Conservation (phyloP, 2,888 invertebrate species). For the Meiosimyza platycephala region DNA sequence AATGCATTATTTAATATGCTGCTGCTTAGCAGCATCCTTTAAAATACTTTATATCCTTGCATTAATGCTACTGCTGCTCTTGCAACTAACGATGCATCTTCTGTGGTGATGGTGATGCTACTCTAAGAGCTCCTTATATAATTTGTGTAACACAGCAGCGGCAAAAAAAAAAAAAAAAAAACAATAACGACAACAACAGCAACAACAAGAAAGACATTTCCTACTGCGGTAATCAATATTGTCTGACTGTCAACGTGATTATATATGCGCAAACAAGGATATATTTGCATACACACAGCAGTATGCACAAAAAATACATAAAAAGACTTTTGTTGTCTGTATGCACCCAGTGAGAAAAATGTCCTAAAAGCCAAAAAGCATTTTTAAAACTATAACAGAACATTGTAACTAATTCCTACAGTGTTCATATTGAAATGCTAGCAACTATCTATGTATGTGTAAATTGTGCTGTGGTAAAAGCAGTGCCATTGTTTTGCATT, state of each 20-base stretch:
- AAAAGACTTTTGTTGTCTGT: constrained; percentile 40
- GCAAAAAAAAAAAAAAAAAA: not conserved
- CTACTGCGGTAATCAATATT: constrained; percentile 35
- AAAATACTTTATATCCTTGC: too few species aligned
- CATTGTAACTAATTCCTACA: too few species aligned
- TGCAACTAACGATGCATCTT: not conserved
- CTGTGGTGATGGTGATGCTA: too few species aligned
- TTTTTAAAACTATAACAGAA: too few species aligned
- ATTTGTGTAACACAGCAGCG: not conserved
- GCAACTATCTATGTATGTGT: constrained; percentile 34
- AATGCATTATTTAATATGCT: too few species aligned
- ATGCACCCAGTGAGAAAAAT: constrained; percentile 30
- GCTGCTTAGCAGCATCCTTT: too few species aligned
- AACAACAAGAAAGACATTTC: constrained; percentile 36
- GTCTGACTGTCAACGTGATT: constrained; percentile 25
- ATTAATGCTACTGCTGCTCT: not conserved
- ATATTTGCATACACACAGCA: constrained; percentile 2
- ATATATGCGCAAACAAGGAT: constrained; percentile 26
- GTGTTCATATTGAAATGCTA: too few species aligned
- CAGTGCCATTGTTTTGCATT: not conserved
- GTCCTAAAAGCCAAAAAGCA: too few species aligned
- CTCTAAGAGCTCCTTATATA: too few species aligned
- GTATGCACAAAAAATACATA: constrained; percentile 32
- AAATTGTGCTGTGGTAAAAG: constrained; percentile 48
- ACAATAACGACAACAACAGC: not conserved